Base-by-base conservation (phyloP, 2,888 invertebrate genomes). In the Polydrusus tereticollis region DNA sequence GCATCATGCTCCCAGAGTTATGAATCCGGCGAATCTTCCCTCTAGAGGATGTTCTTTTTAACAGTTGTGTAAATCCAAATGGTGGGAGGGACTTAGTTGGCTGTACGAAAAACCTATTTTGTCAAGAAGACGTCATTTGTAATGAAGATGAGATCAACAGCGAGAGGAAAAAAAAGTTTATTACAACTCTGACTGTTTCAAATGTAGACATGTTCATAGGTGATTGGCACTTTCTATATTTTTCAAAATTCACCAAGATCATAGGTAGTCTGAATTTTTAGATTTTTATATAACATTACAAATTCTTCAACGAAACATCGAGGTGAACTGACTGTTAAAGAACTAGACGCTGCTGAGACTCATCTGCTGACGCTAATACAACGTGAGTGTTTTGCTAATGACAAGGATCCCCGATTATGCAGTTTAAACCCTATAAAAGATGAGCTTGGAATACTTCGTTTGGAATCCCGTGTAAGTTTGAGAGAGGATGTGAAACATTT, bases 31-130 rank as follows among this genome's bases (percentile, higher is more conserved):
- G 1, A 81, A 82, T 69, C 63, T 81, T 7, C 80, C 81, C 2
- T 82, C 81, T 1, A 52, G 82, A 38, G 82, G 82, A 5, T 82
- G 82, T 71, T 63, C 66, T 12, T 73, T 77, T 2, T 55, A 74
- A 52, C 64, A 78, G 14, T 73, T 83, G 2, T 5, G 78, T 7
- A 69, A 80, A 26, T 77, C 78, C 5, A 57, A 66, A 76, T 83
- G 82, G 82, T 83, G 81, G 82, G 75, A 78, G 73, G 81, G 81
- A 10, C 82, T 80, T 7, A 16, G 52, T 4, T 83, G 81, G 82
- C 67, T 83, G 8, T 62, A 62, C 52, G 33, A 52, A 8, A 6
- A 45, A n/a, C 33, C 59, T 1, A 5, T 38, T 16, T n/a, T 12
- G 3, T 70, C 57, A 33, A 47, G 45, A 67, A 6, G 4, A 52